Evolutionary conservation across 1,140 invertebrate genomes (phyloP).

Genomic region (Solenopsis fugax): DNA sequence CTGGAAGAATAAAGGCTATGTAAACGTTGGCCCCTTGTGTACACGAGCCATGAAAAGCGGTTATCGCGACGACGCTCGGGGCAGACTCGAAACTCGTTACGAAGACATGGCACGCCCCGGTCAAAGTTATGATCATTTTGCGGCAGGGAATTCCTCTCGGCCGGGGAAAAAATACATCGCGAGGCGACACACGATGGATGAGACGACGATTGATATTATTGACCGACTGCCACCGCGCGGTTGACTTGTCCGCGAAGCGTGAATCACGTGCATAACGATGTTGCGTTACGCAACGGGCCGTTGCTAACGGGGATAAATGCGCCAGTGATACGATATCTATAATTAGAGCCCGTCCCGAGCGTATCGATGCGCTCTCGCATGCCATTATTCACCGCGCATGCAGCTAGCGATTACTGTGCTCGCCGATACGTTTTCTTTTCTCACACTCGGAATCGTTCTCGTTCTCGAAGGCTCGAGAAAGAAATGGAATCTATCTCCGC

Average conservation of each 20-base stretch:
- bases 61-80: constrained; percentile 62
- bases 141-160: neutral
- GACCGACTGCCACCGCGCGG: neutral
- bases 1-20: constrained; percentile 70
- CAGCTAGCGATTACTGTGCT: neutral
- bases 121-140: constrained; percentile 7
- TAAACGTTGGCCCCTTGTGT: constrained; percentile 65
- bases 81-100: neutral
- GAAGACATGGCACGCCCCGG: neutral
- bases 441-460: neutral
- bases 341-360: constrained; percentile 35
- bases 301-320: neutral
- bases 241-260: neutral
- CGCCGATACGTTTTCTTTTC: neutral
- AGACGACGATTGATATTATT: constrained; percentile 35
- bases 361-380: constrained; percentile 6
- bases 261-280: constrained; percentile 34
- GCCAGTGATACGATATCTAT: constrained; percentile 33
- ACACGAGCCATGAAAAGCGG: constrained; percentile 58
- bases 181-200: neutral
- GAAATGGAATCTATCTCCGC: neutral
- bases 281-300: constrained; percentile 21
- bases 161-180: neutral
- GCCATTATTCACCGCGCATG: neutral
- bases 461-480: neutral